Evolutionary conservation across 2,888 invertebrate genomes (phyloP).

Genomic region (Oscheius sp.): DNA sequence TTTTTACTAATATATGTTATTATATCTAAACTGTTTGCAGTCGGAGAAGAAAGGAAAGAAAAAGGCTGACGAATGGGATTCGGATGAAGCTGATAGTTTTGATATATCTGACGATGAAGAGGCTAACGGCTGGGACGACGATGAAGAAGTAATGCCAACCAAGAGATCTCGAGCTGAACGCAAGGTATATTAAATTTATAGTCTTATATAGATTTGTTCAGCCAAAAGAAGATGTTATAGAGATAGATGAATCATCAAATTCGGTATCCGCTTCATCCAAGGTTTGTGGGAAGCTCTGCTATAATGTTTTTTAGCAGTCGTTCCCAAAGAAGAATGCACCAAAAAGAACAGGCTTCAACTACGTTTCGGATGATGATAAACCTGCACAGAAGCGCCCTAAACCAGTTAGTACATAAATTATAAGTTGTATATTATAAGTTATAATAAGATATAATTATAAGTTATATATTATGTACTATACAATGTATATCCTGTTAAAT

Average conservation of each 20-base stretch:
- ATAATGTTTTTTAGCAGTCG: background rate
- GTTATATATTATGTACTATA: background rate
- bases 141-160: constrained; percentile 31
- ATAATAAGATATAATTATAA: constrained; percentile 31
- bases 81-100: constrained; percentile 38
- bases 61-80: constrained; percentile 42
- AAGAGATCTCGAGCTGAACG: background rate
- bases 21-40: background rate
- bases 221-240: background rate
- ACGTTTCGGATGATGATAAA: constrained; percentile 39
- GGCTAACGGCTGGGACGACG: constrained; percentile 14
- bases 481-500: background rate
- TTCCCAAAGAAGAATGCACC: constrained; percentile 32
- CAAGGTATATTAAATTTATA: background rate
- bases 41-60: constrained; percentile 33
- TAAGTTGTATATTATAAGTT: no score
- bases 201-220: background rate
- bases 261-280: background rate
- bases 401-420: no score
- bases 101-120: constrained; percentile 35
- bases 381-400: constrained; percentile 15
- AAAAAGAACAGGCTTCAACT: background rate
- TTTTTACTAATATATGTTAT: background rate
- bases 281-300: background rate
- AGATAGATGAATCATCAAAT: background rate